Conservation (phyloP, 2,797 vertebrate species). For the Tragelaphus oryx region DNA sequence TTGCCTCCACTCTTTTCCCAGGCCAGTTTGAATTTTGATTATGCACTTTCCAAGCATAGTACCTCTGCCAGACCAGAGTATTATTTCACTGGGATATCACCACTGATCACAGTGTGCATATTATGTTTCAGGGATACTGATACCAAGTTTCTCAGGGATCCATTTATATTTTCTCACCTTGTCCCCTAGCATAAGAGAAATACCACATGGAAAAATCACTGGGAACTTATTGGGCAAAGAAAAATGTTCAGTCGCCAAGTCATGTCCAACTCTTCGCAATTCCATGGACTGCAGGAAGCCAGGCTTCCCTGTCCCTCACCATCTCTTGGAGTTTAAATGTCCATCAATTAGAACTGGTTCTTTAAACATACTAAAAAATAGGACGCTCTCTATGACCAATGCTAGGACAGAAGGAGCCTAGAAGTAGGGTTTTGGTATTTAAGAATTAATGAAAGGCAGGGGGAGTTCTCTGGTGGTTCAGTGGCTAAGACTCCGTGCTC, state of each 20-base stretch:
- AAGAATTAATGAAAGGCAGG: slow-evolving; percentile 20
- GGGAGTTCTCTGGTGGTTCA: background rate
- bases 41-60: slow-evolving; percentile 64
- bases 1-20: slow-evolving; percentile 63
- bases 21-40: slow-evolving; percentile 76
- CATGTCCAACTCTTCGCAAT: background rate
- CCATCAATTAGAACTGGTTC: background rate
- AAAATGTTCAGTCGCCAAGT: background rate
- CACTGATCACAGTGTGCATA: slow-evolving; percentile 54
- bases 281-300: background rate
- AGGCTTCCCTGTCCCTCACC: background rate
- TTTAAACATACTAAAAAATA: background rate
- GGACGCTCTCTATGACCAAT: background rate
- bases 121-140: slow-evolving; percentile 70
- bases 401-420: background rate
- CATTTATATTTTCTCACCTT: slow-evolving; percentile 37
- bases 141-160: slow-evolving; percentile 56
- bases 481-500: background rate
- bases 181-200: background rate
- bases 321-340: background rate
- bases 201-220: background rate
- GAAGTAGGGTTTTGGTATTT: background rate
- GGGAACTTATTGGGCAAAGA: background rate
- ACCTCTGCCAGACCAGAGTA: slow-evolving; percentile 62
- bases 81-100: slow-evolving; percentile 60